Conservation (phyloP, 2,797 vertebrate genomes). For the Lutjanus campechanus region DNA sequence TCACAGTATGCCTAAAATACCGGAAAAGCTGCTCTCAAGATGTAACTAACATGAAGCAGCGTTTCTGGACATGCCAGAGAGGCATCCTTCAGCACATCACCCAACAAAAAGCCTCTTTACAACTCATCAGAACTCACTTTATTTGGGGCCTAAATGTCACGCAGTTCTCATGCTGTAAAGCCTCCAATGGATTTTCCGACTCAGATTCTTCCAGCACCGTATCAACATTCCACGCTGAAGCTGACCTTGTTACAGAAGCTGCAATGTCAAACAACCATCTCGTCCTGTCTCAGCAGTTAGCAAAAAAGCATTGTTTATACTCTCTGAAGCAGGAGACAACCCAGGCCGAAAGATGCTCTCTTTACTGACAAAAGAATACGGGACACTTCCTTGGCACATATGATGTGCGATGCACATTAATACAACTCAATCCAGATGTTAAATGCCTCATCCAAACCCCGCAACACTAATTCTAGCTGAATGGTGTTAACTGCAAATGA, state of each 20-base stretch:
- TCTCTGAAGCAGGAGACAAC: conserved; percentile 32
- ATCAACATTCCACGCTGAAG: conserved; percentile 63
- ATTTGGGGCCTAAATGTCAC: conserved; percentile 68
- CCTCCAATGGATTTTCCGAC: conserved; percentile 40
- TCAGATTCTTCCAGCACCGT: conserved; percentile 42
- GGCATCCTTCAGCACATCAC: conserved; percentile 25
- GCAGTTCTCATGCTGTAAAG: conserved; percentile 52
- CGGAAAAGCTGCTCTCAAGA: conserved; percentile 9
- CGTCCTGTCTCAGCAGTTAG: conserved; percentile 30
- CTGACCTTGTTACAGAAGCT: conserved; percentile 66
- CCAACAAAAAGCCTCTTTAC: conserved; percentile 49
- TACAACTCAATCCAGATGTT: background rate
- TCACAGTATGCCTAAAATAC: background rate
- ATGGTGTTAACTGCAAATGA: background rate
- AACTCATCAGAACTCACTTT: conserved; percentile 21
- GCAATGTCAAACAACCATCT: conserved; percentile 52
- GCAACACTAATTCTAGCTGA: background rate
- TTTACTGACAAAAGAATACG: conserved; percentile 24
- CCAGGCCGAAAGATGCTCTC: conserved; percentile 26
- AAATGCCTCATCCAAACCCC: background rate
- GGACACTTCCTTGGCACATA: conserved; percentile 32
- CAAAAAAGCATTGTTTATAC: conserved; percentile 48
- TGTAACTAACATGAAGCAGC: conserved; percentile 1
- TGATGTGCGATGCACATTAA: background rate
- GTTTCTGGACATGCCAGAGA: conserved; percentile 26